Percentiles rank a stretch among this genome's conserved stretches.
Conservation (phyloP, 2,113 vertebrate species). For the Myrmecobius fasciatus region DNA sequence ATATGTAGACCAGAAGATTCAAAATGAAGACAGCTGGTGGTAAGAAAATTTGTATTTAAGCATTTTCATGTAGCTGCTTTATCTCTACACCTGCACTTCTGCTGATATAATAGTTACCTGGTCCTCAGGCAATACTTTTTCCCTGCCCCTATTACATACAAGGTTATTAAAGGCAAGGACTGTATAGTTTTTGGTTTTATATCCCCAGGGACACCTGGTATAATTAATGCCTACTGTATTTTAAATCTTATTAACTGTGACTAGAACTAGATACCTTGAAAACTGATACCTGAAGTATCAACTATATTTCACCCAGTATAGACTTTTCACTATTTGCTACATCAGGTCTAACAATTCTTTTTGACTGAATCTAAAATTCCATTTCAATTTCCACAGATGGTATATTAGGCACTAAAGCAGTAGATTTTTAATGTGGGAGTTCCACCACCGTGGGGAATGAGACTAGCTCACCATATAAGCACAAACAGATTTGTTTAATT, state of each 20-base stretch:
- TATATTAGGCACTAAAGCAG: not conserved
- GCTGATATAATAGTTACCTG: not conserved
- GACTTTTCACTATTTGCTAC: not conserved
- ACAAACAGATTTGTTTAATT: not conserved
- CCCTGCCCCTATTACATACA: not conserved
- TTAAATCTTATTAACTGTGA: not conserved
- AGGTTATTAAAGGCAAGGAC: not conserved
- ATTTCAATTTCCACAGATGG: not conserved
- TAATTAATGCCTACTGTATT: not conserved
- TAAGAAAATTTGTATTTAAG: not conserved
- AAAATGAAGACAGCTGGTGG: not conserved
- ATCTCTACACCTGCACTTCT: not conserved
- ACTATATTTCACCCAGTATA: not conserved
- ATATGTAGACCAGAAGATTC: not conserved
- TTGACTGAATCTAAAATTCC: not conserved
- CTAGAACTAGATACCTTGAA: not conserved
- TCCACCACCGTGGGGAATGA: not conserved
- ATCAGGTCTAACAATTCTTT: not conserved
- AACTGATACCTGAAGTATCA: not conserved
- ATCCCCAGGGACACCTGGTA: not conserved
- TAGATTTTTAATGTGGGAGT: not conserved
- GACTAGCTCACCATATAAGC: not conserved
- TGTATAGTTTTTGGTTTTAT: not conserved
- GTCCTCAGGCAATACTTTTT: not conserved
- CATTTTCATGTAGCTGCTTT: not conserved